Percentiles rank a stretch among this genome's conserved stretches.
Evolutionary conservation across 2,888 invertebrate genomes (phyloP).

Genomic region (Synergus japonicus): DNA sequence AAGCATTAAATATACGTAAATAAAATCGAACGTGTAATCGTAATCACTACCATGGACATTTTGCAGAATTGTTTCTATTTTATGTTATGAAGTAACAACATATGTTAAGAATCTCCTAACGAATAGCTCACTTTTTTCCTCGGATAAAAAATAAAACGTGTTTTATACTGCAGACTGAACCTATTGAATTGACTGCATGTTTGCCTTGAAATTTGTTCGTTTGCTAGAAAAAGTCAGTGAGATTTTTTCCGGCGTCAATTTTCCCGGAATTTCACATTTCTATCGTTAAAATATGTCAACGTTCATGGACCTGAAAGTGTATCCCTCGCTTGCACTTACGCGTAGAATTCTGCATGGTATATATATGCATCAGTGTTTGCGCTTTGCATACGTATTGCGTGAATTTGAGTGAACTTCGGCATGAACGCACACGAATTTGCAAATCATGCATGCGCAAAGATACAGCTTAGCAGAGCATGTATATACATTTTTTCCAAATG

Average conservation of each 20-base stretch:
- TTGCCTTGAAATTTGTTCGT: neutral
- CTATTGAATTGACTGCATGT: neutral
- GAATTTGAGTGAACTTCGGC: constrained; percentile 20
- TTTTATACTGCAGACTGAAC: neutral
- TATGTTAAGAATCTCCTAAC: neutral
- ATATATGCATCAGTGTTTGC: constrained; percentile 31
- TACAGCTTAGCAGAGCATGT: neutral
- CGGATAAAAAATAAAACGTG: neutral
- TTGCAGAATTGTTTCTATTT: constrained; percentile 1
- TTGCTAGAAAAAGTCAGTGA: neutral
- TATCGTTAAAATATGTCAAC: constrained; percentile 12
- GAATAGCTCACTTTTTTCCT: neutral
- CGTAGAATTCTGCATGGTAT: constrained; percentile 8
- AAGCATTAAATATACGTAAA: constrained; percentile 1
- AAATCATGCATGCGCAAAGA: constrained; percentile 6
- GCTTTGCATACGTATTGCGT: constrained; percentile 3
- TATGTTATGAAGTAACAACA: neutral
- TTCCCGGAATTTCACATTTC: constrained; percentile 2
- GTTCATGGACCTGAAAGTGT: constrained; percentile 16
- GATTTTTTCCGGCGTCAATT: neutral
- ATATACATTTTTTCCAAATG: neutral
- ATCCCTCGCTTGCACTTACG: neutral
- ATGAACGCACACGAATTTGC: constrained; percentile 14
- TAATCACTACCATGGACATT: neutral
- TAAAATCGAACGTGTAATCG: neutral